Base-by-base conservation (phyloP, 2,888 invertebrate genomes). In the Zygothrica quintamaculata region DNA sequence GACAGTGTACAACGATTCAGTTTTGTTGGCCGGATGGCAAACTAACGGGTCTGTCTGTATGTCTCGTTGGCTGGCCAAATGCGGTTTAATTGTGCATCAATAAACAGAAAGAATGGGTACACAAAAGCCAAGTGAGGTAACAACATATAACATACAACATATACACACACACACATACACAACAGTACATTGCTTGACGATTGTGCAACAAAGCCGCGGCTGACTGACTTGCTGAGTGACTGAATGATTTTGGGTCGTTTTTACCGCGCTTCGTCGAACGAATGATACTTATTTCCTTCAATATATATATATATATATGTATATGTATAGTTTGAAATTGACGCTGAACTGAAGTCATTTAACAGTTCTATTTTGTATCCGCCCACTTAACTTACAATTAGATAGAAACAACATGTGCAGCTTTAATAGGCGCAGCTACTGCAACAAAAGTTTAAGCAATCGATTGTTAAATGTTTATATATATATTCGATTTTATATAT, bases 41-140 rank as follows among this genome's bases (percentile, higher is more conserved):
- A 44, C 55, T 56, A 57, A 51, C 67, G 44, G 52, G 73, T 51
- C 58, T 62, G 66, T 55, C 47, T 59, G 52, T 37, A 29, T 60
- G 50, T 36, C 25, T 68, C 56, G 46, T 40, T 80, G 58, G 65
- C 59, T 77, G 76, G 69, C 61, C 74, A 61, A 76, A 69, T 59
- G 51, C 77, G 75, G 66, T 72, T 80, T 77, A 76, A 86, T 87
- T 81, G 74, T 80, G 85, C 75, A 68, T 76, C 81, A 66, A 81
- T 76, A 57, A 66, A 48, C 61, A 70, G 56, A 75, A 71, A 65
- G 61, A 65, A 69, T 62, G 56, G 44, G 53, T 44, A 40, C 58
- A 67, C 62, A 70, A 65, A 57, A 60, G 66, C 74, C 60, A 78
- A 70, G 44, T 65, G 70, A 53, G 78, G 69, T 39, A 72, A 65